Conservation (phyloP, 2,888 invertebrate species). For the Tetropium fuscum region DNA sequence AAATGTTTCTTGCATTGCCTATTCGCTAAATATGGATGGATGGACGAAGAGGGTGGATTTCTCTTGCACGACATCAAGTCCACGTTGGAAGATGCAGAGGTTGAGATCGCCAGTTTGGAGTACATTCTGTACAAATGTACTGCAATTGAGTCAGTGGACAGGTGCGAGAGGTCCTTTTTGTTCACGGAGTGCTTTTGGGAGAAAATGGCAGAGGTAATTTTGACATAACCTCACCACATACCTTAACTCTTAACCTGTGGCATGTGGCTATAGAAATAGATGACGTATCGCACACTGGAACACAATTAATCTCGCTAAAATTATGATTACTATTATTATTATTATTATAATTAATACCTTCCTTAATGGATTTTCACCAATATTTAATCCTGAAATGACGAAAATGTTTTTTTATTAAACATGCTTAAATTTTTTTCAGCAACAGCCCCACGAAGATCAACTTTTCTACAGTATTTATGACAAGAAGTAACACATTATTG, state of each 20-base stretch:
- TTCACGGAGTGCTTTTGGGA: constrained; percentile 64
- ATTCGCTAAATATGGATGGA: constrained; percentile 63
- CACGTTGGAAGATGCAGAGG: constrained; percentile 56
- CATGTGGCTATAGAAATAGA: no score
- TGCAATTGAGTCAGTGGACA: constrained; percentile 57
- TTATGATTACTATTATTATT: no score
- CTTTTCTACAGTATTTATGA: constrained; percentile 53
- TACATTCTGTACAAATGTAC: constrained; percentile 61
- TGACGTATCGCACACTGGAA: no score
- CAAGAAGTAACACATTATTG: constrained; percentile 31
- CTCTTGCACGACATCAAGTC: constrained; percentile 59
- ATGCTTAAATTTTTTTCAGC: constrained; percentile 43
- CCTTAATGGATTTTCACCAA: no score
- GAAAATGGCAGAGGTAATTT: constrained; percentile 56
- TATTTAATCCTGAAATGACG: not conserved
- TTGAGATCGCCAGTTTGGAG: constrained; percentile 56
- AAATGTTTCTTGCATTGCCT: constrained; percentile 64
- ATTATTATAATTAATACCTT: no score
- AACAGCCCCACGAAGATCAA: constrained; percentile 53
- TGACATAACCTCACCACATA: no score
- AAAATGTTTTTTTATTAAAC: not conserved
- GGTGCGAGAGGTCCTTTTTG: constrained; percentile 59
- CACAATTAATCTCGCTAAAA: no score
- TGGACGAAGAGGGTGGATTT: constrained; percentile 64
- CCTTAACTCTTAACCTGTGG: no score